These are phyloP conservation scores for Hypocryptadius cinnamomeus DNA, from an alignment of 2,113 vertebrate species.

Conservation along the genomic window DNA sequence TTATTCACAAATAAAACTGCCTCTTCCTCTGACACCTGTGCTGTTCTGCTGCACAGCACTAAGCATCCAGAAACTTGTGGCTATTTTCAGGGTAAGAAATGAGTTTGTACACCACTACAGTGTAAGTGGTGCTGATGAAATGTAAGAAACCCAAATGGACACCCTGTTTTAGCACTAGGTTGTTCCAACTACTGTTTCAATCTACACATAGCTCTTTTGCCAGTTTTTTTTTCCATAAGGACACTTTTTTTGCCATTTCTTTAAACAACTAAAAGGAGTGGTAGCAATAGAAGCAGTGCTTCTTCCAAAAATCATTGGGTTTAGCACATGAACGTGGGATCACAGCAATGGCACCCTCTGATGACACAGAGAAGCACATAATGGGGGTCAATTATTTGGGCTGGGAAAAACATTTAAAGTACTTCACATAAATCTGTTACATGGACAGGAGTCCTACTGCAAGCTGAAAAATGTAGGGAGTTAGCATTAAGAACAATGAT, in stretches of 20 bases:
- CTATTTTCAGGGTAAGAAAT: not conserved
- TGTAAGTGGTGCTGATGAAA: not conserved
- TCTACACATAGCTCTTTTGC: not conserved
- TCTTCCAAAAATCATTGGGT: not conserved
- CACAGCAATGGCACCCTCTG: conserved; percentile 29
- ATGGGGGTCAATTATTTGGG: not conserved
- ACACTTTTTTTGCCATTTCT: not conserved
- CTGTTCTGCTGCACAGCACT: not conserved
- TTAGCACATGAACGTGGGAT: not conserved
- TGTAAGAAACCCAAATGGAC: not conserved
- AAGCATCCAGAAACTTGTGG: not conserved
- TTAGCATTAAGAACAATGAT: not conserved
- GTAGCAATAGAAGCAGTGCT: not conserved
- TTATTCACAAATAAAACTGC: not conserved
- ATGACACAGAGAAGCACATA: not conserved
- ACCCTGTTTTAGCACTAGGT: not conserved
- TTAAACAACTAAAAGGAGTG: not conserved
- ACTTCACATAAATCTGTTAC: not conserved
- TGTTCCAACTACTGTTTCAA: not conserved
- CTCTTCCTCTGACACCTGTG: not conserved
- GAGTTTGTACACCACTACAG: not conserved
- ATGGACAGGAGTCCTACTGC: not conserved
- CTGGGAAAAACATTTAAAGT: not conserved
- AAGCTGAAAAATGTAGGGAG: not conserved
- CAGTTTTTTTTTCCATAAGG: not conserved